Conservation (phyloP, 2,888 invertebrate genomes). For the Sinohyriopsis cumingii region DNA sequence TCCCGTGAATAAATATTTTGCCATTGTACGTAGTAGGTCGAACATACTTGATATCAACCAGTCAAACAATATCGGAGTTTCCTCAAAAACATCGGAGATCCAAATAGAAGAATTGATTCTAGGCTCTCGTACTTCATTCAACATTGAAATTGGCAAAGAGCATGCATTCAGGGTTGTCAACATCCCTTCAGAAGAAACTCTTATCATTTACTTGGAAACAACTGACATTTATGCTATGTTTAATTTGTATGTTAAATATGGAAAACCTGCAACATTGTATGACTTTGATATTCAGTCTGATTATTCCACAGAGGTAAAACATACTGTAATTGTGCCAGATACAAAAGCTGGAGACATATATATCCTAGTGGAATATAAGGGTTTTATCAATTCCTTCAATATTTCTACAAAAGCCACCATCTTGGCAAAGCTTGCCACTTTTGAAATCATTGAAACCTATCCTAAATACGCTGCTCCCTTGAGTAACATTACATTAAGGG, state of each 20-base stretch:
- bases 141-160: not conserved
- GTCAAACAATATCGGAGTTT: constrained; percentile 18
- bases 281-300: constrained; percentile 17
- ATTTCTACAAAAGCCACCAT: constrained; percentile 2
- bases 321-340: constrained; percentile 13
- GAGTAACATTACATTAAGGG: constrained; percentile 14
- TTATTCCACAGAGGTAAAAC: constrained; percentile 17
- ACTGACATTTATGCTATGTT: constrained; percentile 7
- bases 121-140: no score
- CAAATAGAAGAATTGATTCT: constrained; percentile 1
- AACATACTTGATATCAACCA: constrained; percentile 20
- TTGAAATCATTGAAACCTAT: constrained; percentile 18
- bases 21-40: constrained; percentile 23
- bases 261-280: constrained; percentile 17
- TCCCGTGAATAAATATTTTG: constrained; percentile 5
- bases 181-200: constrained; percentile 15
- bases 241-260: constrained; percentile 17
- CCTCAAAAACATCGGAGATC: constrained; percentile 8
- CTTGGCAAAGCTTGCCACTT: constrained; percentile 13
- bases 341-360: constrained; percentile 22
- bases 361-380: constrained; percentile 10
- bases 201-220: constrained; percentile 14
- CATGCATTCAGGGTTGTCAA: constrained; percentile 11
- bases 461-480: constrained; percentile 5
- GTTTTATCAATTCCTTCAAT: not conserved